A percentile compares a stretch with the other conserved stretches of the same genome.
phyloP scores from a whole-genome alignment of 1,140 invertebrate species.

The Neuroterus valhalla region DNA sequence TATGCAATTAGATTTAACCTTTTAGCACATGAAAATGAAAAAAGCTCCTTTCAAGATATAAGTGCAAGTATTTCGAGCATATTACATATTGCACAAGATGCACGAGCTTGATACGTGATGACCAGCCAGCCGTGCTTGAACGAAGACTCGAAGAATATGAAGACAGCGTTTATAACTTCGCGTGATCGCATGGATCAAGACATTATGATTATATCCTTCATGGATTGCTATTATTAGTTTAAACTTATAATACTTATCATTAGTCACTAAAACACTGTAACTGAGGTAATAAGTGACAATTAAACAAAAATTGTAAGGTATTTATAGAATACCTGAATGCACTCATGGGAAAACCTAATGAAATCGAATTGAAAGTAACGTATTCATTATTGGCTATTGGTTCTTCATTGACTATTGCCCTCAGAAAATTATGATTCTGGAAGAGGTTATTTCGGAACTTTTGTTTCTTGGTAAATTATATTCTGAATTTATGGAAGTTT shows the following conservation, averaged over 20 bases:
- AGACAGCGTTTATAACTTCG: constrained; percentile 7
- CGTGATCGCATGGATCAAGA: constrained; percentile 13
- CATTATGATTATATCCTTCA: constrained; percentile 21
- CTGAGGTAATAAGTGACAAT: background rate
- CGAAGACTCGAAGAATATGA: background rate
- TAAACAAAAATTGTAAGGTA: background rate
- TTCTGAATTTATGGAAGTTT: too few relatives aligned
- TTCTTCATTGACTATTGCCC: too few relatives aligned
- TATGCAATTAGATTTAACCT: constrained; percentile 15
- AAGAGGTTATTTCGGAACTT: too few relatives aligned
- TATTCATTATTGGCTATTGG: too few relatives aligned
- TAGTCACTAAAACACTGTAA: constrained; percentile 8
- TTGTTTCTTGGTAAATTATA: too few relatives aligned
- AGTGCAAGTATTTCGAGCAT: constrained; percentile 15
- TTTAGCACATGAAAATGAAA: background rate
- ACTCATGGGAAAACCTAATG: too few relatives aligned
- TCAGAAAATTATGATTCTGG: too few relatives aligned
- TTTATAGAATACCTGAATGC: too few relatives aligned
- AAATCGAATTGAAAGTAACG: too few relatives aligned
- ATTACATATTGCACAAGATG: constrained; percentile 9
- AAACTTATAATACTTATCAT: constrained; percentile 8
- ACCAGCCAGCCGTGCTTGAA: background rate
- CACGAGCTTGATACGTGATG: constrained; percentile 17
- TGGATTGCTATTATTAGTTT: constrained; percentile 16
- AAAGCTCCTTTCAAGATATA: background rate